A percentile compares a stretch with the other conserved stretches of the same genome.
Conservation (phyloP, 2,888 invertebrate genomes). For the Horisme vitalbata region DNA sequence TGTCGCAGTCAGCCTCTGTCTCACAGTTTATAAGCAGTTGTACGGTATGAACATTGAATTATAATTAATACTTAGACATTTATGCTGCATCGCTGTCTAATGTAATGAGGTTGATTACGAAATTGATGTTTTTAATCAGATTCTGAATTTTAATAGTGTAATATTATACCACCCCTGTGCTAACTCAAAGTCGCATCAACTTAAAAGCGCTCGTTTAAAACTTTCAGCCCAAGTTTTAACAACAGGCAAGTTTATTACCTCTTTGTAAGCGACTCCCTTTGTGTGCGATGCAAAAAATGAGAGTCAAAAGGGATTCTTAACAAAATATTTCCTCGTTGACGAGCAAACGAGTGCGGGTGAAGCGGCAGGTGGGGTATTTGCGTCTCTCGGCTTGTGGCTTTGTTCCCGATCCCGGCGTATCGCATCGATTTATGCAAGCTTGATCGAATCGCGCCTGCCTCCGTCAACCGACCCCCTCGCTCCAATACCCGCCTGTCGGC, state of each 20-base stretch:
- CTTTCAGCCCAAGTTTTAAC: slow-evolving; percentile 30
- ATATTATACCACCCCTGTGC: slow-evolving; percentile 12
- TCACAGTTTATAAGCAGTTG: slow-evolving; percentile 47
- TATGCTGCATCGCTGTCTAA: too few relatives aligned
- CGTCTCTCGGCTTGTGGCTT: slow-evolving; percentile 70
- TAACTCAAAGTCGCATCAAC: slow-evolving; percentile 22
- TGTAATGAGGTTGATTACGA: background rate
- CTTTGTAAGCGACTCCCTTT: slow-evolving; percentile 36
- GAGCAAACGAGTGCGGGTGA: slow-evolving; percentile 33
- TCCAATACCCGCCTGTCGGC: slow-evolving; percentile 52
- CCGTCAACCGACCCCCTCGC: slow-evolving; percentile 48
- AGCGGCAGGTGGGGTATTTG: slow-evolving; percentile 41
- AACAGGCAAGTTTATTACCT: slow-evolving; percentile 35
- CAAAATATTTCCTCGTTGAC: slow-evolving; percentile 40
- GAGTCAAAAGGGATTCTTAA: slow-evolving; percentile 36
- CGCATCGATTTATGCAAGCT: slow-evolving; percentile 80
- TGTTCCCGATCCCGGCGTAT: slow-evolving; percentile 74
- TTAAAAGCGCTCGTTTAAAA: slow-evolving; percentile 33
- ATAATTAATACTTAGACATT: too few relatives aligned
- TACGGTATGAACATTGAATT: too few relatives aligned
- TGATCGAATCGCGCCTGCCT: slow-evolving; percentile 68
- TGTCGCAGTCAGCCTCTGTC: slow-evolving; percentile 48
- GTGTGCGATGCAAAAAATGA: slow-evolving; percentile 32
- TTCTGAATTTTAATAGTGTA: slow-evolving; percentile 12
- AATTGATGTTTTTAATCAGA: background rate